A percentile compares a stretch with the other conserved stretches of the same genome.
Conservation (phyloP, 2,113 vertebrate species). For the Pandion haliaetus region DNA sequence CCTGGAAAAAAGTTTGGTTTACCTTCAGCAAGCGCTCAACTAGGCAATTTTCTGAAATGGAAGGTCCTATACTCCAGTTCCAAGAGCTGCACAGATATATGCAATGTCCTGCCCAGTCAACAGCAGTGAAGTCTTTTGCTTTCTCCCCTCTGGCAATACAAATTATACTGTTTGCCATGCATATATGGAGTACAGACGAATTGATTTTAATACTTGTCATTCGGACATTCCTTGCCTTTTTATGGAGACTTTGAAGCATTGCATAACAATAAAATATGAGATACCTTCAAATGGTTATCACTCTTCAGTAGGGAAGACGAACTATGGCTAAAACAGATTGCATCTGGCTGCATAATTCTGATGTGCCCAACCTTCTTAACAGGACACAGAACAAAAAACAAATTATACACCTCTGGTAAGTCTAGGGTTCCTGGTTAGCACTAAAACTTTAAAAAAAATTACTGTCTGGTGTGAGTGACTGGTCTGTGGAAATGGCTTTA, state of each 20-base stretch:
- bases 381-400: not conserved
- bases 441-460: not conserved
- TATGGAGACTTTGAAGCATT: not conserved
- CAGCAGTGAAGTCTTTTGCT: not conserved
- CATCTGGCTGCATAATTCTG: not conserved
- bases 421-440: not conserved
- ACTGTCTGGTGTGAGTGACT: not conserved
- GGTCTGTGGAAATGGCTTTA: not conserved
- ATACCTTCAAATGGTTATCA: not conserved
- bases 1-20: not conserved
- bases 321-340: not conserved
- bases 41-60: not conserved
- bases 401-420: not conserved
- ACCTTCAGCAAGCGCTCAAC: not conserved
- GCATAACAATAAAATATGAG: not conserved
- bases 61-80: not conserved
- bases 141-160: not conserved
- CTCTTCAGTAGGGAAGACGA: not conserved
- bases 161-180: not conserved
- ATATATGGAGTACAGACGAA: not conserved
- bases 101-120: not conserved
- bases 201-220: not conserved
- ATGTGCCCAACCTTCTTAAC: not conserved
- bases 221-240: not conserved
- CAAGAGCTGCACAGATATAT: rapidly evolving